A percentile compares a stretch with the other conserved stretches of the same genome.
phyloP scores from a whole-genome alignment of 1,140 invertebrate species.

The Nebria ingens region DNA sequence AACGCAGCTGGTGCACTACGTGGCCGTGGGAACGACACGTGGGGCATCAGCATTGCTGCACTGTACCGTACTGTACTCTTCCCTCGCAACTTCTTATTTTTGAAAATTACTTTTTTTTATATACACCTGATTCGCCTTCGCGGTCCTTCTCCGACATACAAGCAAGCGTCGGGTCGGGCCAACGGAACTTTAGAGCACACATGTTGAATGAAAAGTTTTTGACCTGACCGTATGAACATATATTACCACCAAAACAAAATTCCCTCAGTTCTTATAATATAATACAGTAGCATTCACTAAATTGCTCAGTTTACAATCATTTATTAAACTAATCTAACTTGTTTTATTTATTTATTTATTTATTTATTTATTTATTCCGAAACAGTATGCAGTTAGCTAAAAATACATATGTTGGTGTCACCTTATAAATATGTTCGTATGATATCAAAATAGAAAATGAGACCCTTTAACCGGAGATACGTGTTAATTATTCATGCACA shows the following conservation, averaged over 20 bases:
- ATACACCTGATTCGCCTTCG: background rate
- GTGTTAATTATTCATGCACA: too few relatives aligned
- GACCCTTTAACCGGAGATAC: too few relatives aligned
- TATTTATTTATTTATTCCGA: too few relatives aligned
- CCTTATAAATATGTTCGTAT: too few relatives aligned
- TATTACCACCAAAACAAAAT: background rate
- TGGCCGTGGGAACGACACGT: conserved; percentile 1
- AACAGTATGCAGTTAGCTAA: too few relatives aligned
- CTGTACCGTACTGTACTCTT: background rate
- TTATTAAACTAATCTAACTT: too few relatives aligned
- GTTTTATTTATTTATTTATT: too few relatives aligned
- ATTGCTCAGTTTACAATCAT: too few relatives aligned
- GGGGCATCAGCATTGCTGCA: background rate
- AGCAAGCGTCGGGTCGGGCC: background rate
- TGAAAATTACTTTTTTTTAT: background rate
- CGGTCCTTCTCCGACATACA: background rate
- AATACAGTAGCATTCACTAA: too few relatives aligned
- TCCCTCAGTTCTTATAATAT: background rate
- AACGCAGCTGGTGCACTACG: background rate
- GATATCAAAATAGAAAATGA: too few relatives aligned
- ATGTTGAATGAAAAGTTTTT: conserved; percentile 7
- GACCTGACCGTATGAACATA: background rate
- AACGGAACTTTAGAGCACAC: background rate
- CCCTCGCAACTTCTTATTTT: too few relatives aligned
- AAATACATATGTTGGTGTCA: too few relatives aligned